phyloP scores from a whole-genome alignment of 2,888 invertebrate genomes.

The Rotaria socialis region DNA sequence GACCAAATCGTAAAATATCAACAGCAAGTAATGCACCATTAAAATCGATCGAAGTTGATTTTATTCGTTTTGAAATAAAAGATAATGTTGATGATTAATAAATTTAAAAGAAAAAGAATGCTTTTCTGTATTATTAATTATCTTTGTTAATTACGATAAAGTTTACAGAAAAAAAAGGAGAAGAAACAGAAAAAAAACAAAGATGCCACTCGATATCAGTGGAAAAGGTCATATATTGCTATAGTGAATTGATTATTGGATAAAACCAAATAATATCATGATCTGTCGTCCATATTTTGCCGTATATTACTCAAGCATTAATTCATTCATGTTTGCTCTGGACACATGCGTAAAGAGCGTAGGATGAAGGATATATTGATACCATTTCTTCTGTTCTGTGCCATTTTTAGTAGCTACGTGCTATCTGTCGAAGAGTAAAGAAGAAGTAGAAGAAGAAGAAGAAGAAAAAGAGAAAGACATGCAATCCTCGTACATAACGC shows the following conservation, averaged over 20 bases:
- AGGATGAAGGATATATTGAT: background rate
- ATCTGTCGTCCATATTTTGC: background rate
- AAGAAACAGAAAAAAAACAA: background rate
- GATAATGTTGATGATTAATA: background rate
- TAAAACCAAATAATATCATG: background rate
- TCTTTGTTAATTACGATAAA: background rate
- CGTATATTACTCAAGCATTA: background rate
- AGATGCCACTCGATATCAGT: constrained; percentile 22
- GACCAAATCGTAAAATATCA: constrained; percentile 31
- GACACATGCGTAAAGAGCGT: background rate
- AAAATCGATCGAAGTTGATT: constrained; percentile 44
- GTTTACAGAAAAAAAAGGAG: background rate
- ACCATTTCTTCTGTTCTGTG: background rate
- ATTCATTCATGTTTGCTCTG: background rate
- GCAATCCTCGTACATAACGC: background rate
- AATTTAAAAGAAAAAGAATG: background rate
- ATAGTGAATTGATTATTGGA: background rate
- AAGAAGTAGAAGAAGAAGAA: background rate
- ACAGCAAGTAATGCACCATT: constrained; percentile 27
- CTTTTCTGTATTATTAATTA: background rate
- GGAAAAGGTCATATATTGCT: background rate
- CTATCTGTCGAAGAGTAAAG: background rate
- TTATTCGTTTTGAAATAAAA: constrained; percentile 40
- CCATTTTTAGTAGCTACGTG: background rate
- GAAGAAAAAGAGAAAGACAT: background rate